Base-by-base conservation (phyloP, 2,888 invertebrate species). In the Pristionchus fissidentatus region DNA sequence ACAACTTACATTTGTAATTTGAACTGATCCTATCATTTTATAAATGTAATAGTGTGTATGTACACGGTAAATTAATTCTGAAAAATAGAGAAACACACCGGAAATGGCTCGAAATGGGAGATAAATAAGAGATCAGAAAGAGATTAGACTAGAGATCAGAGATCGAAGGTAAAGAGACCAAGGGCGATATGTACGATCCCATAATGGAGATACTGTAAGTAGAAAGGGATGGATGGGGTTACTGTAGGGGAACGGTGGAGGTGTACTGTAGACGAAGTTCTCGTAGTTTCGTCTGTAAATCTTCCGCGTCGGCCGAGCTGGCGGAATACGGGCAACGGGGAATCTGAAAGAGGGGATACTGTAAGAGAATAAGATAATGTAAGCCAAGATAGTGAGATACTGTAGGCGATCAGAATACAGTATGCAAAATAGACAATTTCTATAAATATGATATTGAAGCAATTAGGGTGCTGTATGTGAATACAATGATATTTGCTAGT, bases 211-310 rank as follows among this genome's bases (percentile, higher is more conserved):
- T 49, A 49, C 77, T 46, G 77, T 49, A 49, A 49, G 10, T 3
- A 35, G 8, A 32, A 13, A 43, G 77, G 35, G 52, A 26, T 52
- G 7, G 35, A 57, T 13, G n/a, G 32, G 10, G 41, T 81, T 66
- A 81, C 81, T 81, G 66, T 62, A 85, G 81, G 26, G 86, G 86
- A 19, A 86, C 84, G 38, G 86, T 86, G 22, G 43, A 49, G 46
- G 83, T 86, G 84, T 86, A 85, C 79, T 87, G 86, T 82, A 86
- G 84, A 41, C 86, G 85, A 26, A 87, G 80, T 52, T 84, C 73
- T 52, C 85, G 85, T 49, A 87, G 83, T 32, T 85, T 84, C 73
- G 83, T 46, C 49, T 82, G 75, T 22, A 87, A 66, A 80, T 83
- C 85, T n/a, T 86, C 84, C 19, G 66, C 66, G 43, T 83, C 55